Evolutionary conservation across 1,140 invertebrate species (phyloP).

Genomic region (Solenopsis fugax): DNA sequence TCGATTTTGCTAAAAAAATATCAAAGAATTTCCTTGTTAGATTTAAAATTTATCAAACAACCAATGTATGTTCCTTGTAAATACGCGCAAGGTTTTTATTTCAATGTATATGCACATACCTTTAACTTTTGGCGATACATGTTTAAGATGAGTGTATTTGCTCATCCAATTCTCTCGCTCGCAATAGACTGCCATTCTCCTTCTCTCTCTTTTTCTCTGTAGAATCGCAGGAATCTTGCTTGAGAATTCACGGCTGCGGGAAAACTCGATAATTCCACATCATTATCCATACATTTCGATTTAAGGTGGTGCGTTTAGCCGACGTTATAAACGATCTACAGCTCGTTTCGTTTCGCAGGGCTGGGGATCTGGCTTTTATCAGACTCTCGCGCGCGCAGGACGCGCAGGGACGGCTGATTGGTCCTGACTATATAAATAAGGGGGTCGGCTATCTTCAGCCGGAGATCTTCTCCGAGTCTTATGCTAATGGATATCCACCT

Average conservation of each 20-base stretch:
- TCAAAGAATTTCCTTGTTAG: too few relatives aligned
- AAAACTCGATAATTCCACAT: conserved; percentile 4
- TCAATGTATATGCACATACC: too few relatives aligned
- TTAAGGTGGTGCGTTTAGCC: conserved; percentile 15
- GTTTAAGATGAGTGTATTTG: neutral
- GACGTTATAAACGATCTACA: conserved; percentile 20
- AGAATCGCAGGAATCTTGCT: neutral
- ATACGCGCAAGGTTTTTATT: too few relatives aligned
- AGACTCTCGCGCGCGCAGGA: conserved; percentile 8
- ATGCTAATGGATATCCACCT: conserved; percentile 72
- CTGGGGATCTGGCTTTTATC: conserved; percentile 34
- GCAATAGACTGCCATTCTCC: neutral
- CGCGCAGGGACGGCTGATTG: conserved; percentile 49
- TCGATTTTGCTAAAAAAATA: too few relatives aligned
- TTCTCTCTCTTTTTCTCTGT: neutral
- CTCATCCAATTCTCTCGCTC: neutral
- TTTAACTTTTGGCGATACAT: too few relatives aligned
- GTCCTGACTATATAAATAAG: conserved; percentile 72
- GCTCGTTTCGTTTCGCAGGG: conserved; percentile 7
- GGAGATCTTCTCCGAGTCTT: conserved; percentile 65
- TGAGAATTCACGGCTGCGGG: neutral
- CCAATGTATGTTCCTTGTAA: too few relatives aligned
- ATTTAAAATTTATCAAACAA: too few relatives aligned
- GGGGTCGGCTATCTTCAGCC: conserved; percentile 45
- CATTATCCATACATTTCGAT: neutral